Evolutionary conservation across 2,797 vertebrate genomes (phyloP), one percentile per base, ranked within the genome.

Genomic region (Calcarius lapponicus): DNA sequence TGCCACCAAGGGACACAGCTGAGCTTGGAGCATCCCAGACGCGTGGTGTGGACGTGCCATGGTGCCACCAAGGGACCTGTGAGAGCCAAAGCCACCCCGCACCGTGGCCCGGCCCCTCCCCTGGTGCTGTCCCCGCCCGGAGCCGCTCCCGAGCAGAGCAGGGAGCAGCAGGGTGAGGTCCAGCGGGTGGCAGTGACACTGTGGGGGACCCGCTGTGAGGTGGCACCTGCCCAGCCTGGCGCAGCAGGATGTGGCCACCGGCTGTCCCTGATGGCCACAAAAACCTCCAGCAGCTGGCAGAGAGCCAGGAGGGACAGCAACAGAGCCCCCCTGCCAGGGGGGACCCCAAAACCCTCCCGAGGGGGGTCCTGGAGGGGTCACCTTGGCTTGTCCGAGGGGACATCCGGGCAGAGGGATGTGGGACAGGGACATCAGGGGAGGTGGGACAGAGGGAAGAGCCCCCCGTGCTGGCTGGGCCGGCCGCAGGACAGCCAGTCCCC

Each of bases 1-100:
- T 61, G 70, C 15, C 76, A 64, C 3, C 1, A 0, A 69, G 53
- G 18, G 62, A 36, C 19, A 3, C 2, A 4, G 2, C 13, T 8
- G 13, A n/a, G 22, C 32, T 1, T 1, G 20, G 31, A 61, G 48
- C 19, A 17, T 10, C 34, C 32, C 3, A 0, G 40, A 11, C 34
- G 3, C 4, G 2, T 0, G 3, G 10, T 10, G 78, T 17, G 70
- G 61, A 1, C 9, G 0, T 17, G 29, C 66, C 71, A 31, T 0
- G 2, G 45, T 45, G 65, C 13, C 70, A 50, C 60, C 0, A 4
- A 60, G 40, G 20, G 61, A 51, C 9, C 12, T 15, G 11, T 18
- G 64, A 71, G 54, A 69, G n/a, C 25, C 88, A 80, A 65, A 47
- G 9, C 26, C 7, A 0, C 8, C n/a, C 48, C 31, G 5, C 16